A percentile compares a stretch with the other conserved stretches of the same genome.
Conservation (phyloP, 1,140 invertebrate genomes). For the Drosophila serrata region DNA sequence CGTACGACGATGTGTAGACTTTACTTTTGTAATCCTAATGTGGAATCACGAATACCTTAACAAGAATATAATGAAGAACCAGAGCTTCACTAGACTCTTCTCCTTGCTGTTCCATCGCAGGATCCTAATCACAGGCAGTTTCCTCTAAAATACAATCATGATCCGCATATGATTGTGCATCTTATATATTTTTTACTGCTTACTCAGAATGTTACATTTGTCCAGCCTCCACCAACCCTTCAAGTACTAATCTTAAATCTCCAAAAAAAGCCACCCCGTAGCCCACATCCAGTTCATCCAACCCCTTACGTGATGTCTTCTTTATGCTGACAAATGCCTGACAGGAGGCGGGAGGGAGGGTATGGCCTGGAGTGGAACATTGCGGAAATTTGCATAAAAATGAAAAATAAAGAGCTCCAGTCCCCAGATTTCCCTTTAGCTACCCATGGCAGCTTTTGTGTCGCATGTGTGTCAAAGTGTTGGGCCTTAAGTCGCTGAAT, state of each 20-base stretch:
- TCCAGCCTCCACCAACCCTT: background rate
- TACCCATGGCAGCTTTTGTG: conserved; percentile 8
- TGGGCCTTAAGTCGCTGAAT: conserved; percentile 24
- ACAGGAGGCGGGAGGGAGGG: conserved; percentile 10
- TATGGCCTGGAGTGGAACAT: conserved; percentile 25
- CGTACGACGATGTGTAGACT: background rate
- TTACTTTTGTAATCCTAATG: background rate
- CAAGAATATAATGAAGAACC: background rate
- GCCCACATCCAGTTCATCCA: background rate
- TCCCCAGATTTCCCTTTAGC: background rate
- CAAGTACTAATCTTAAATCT: background rate
- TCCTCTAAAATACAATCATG: background rate
- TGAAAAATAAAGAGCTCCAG: conserved; percentile 49
- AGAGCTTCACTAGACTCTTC: background rate
- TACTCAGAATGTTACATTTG: conserved; percentile 51
- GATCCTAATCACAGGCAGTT: background rate
- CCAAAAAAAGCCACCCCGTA: background rate
- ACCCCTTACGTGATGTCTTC: conserved; percentile 37
- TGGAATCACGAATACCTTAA: background rate
- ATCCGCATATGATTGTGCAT: conserved; percentile 48
- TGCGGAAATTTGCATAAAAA: conserved; percentile 73
- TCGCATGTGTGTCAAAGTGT: conserved; percentile 55
- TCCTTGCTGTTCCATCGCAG: background rate
- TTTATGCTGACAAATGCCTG: conserved; percentile 71
- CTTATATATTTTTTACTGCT: conserved; percentile 31